Base-by-base conservation (phyloP, 2,888 invertebrate species). In the Agonopterix arenella region DNA sequence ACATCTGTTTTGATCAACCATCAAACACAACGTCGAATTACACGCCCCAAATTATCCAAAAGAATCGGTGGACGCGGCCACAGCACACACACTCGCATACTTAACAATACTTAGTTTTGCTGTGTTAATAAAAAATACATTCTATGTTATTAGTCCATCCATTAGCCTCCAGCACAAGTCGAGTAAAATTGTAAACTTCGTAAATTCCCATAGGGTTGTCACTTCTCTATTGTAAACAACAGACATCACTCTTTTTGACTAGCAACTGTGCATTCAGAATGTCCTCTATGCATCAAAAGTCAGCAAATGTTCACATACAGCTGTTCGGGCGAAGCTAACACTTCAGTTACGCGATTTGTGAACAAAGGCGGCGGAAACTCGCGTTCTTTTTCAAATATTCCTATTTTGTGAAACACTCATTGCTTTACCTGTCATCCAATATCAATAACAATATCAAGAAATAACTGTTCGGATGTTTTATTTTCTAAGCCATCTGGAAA, bases 351-450 rank as follows among this genome's bases (percentile, higher is more conserved):
- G 57, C 62, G 62, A 67, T 72, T 69, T 70, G 55, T 55, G 63
- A 71, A 80, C 73, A 76, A 76, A 70, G 52, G 54, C 52, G 58
- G 58, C 59, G 61, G 60, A 56, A 28, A 62, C 62, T 63, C 59
- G 59, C 59, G 62, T 61, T 68, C 66, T 65, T 72, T n/a, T 77
- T 68, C 61, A 72, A 73, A 72, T 72, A 70, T 73, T 64, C 61
- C 60, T 58, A 56, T 56, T 47, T 44, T 37, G 4, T n/a, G 13
- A 37, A 13, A 56, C 52, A 70, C 67, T 61, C 52, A 68, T 55
- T 45, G 62, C 16, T 48, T 11, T 13, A 28, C 28, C 28, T 7
- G 28, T 28, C 5, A 28, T 28, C 28, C 28, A 28, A 28, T 28
- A 7, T 28, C 7, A 28, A 28, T 28, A 7, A 5, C 7, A 28